phyloP scores from a whole-genome alignment of 2,113 vertebrate species.

The Amblyopsis rosae region DNA sequence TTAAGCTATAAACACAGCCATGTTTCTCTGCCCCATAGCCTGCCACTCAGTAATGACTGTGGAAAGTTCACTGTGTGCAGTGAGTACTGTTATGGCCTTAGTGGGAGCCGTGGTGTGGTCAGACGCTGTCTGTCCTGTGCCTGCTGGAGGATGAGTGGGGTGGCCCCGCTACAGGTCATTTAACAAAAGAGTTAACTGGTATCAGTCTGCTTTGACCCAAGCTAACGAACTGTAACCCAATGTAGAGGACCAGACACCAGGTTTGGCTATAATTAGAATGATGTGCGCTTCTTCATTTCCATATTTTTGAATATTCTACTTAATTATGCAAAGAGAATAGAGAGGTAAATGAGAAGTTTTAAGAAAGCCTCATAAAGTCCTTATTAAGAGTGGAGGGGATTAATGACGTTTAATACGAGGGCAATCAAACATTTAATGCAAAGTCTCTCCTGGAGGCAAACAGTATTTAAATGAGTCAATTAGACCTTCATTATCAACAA shows the following conservation, averaged over 20 bases:
- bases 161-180: slow-evolving; percentile 19
- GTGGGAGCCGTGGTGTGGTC: not conserved
- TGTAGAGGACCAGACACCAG: slow-evolving; percentile 75
- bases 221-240: slow-evolving; percentile 51
- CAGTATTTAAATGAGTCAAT: slow-evolving; percentile 99
- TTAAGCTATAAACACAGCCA: slow-evolving; percentile 76
- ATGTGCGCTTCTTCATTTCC: slow-evolving; percentile 92
- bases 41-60: slow-evolving; percentile 70
- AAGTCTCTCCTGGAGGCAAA: slow-evolving; percentile 95
- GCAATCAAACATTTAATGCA: slow-evolving; percentile 99
- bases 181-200: slow-evolving; percentile 48
- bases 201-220: slow-evolving; percentile 56
- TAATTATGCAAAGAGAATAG: slow-evolving; percentile 84
- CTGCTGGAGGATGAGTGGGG: not conserved
- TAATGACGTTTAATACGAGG: slow-evolving; percentile 99
- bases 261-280: slow-evolving; percentile 90
- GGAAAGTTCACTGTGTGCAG: slow-evolving; percentile 63
- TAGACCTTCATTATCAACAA: slow-evolving; percentile 97
- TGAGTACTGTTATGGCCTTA: slow-evolving; percentile 20
- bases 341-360: slow-evolving; percentile 73
- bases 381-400: slow-evolving; percentile 98
- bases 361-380: slow-evolving; percentile 95
- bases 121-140: not conserved
- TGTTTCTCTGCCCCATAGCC: slow-evolving; percentile 64
- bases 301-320: slow-evolving; percentile 99